Evolutionary conservation across 2,888 invertebrate genomes (phyloP).

Genomic region (Eupithecia vulgata): DNA sequence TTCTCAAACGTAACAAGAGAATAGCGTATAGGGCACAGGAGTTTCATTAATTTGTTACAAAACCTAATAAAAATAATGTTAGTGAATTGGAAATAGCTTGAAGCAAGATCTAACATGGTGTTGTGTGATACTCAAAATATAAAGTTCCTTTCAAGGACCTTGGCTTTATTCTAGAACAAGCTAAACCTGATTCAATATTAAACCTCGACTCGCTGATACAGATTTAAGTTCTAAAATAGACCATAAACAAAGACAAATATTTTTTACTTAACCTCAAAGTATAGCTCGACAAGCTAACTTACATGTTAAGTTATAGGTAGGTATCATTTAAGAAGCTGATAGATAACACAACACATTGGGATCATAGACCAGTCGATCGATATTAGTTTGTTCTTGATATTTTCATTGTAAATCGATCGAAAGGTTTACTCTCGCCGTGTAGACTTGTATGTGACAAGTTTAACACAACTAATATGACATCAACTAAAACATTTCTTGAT

Average conservation of each 20-base stretch:
- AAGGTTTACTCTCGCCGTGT: conserved; percentile 6
- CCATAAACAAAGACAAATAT: not conserved
- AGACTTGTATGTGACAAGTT: conserved; percentile 20
- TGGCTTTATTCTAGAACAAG: not conserved
- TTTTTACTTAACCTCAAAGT: not conserved
- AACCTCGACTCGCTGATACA: not conserved
- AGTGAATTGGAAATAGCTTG: conserved; percentile 16
- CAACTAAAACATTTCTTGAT: conserved; percentile 22
- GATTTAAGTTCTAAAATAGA: conserved; percentile 3
- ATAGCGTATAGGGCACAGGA: conserved; percentile 14
- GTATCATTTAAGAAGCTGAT: not conserved
- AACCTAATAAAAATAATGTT: conserved; percentile 40
- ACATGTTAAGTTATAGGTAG: too few species aligned
- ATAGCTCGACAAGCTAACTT: not conserved
- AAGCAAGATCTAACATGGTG: not conserved
- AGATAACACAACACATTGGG: conserved; percentile 1
- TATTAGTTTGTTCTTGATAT: conserved; percentile 12
- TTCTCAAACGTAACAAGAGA: conserved; percentile 27
- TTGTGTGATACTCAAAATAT: not conserved
- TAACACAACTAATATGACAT: conserved; percentile 39
- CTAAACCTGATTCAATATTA: not conserved
- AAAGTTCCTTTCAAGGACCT: not conserved
- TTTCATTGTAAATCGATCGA: conserved; percentile 1
- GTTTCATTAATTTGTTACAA: conserved; percentile 39
- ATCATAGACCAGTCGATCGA: conserved; percentile 3